Evolutionary conservation across 2,888 invertebrate genomes (phyloP), one percentile per base, ranked within the genome.

Genomic region (Hecatera dysodea): DNA sequence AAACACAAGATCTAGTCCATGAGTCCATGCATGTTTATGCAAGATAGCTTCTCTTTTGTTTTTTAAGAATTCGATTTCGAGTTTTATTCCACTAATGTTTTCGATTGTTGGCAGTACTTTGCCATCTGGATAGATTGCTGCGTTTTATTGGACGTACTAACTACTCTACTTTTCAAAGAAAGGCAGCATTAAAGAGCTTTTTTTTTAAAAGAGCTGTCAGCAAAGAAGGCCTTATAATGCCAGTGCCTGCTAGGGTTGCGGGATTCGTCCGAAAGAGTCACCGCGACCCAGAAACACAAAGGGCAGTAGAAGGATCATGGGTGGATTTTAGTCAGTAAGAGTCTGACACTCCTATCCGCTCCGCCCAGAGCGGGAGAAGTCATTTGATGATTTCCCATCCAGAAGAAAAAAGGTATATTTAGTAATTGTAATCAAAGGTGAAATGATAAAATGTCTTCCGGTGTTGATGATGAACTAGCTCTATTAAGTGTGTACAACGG

Each of bases 371-470:
- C n/a, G n/a, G n/a, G n/a, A n/a, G n/a, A n/a, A n/a, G n/a, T n/a
- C n/a, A n/a, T n/a, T n/a, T n/a, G n/a, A n/a, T n/a, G n/a, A n/a
- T n/a, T n/a, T n/a, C n/a, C 19, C 7, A 1, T 5, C 6, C 5
- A 15, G 8, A 2, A 52, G 1, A 52, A 27, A 1, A 17, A 29
- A 19, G 7, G 9, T 4, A 11, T 15, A 53, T 27, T 65, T 27
- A 48, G 1, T 55, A 24, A 64, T 29, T 39, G 44, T 53, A 56
- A 59, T 22, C 65, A 65, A 27, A 79, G 69, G 74, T 81, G 64
- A 73, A 74, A 69, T 33, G 52, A 48, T 44, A 29, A 63, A 74
- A n/a, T n/a, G n/a, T 61, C 42, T 64, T 65, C 33, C n/a, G 11
- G 24, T 60, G 61, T 36, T 65, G 48, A 68, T 50, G 57, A 68